Evolutionary conservation across 2,113 vertebrate species (phyloP), one percentile per base, ranked within the genome.

Genomic region (Myxocyprinus asiaticus): DNA sequence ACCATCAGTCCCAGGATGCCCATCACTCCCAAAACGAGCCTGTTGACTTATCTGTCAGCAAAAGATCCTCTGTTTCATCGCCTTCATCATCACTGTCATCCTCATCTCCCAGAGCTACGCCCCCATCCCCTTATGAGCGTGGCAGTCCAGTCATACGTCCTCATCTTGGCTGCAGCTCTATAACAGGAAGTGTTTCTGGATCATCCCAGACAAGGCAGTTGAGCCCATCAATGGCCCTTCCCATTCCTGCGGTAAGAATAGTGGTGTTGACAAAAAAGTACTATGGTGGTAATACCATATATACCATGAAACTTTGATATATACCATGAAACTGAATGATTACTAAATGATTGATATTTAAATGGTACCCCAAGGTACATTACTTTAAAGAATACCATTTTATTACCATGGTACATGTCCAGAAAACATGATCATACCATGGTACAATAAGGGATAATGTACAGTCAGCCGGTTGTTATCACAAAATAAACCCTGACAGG

Each of bases 31-130:
- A 98, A 91, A 78, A 96, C 87, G 98, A 98, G 87, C 98, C 98
- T 0, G 97, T 99, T 69, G 98, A 99, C 84, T 95, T 99, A 70
- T 98, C 98, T 0, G 88, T 97, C 86, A 96, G 94, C 91, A 98
- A 96, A 87, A 93, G 94, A 22, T 91, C 93, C 62, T 96, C 97
- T 0, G 94, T 96, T 17, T 93, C 95, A 5, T 94, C 94, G 5
- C 92, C 94, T 0, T 86, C 96, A 6, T 94, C 95, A 66, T 93
- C 95, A 59, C 93, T 93, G 66, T 89, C 95, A 82, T 83, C 22
- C 22, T 33, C 85, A 85, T 82, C 95, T 90, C 94, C 82, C 90
- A 90, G 81, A 87, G 92, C 81, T 81, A 86, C 88, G 43, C 94
- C 94, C 0, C 94, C 88, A 81, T 90, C 91, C 6, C 87, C 89